Evolutionary conservation across 2,113 vertebrate species (phyloP).

Genomic region (Bufo bufo): DNA sequence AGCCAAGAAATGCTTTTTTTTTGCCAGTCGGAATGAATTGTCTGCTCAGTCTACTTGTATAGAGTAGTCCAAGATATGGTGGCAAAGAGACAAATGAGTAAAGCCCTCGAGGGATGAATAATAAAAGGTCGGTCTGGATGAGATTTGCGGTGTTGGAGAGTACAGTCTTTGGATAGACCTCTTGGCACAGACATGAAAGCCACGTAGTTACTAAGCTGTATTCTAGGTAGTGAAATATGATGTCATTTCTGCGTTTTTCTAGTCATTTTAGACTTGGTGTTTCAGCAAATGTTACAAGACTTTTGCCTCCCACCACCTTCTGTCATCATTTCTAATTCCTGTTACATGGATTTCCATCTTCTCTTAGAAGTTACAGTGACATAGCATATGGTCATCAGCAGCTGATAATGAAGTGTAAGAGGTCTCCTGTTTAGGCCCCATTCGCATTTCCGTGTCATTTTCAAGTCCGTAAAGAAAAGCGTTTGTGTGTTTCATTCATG

Average conservation of each 20-base stretch:
- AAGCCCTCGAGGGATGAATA: slow-evolving; percentile 23
- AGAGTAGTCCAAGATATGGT: background rate
- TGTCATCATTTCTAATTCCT: background rate
- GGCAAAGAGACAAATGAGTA: slow-evolving; percentile 38
- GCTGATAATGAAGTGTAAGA: too few relatives aligned
- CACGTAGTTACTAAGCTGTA: background rate
- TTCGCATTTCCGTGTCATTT: too few relatives aligned
- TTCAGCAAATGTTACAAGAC: background rate
- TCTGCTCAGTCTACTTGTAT: background rate
- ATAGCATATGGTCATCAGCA: background rate
- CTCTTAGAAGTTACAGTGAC: background rate
- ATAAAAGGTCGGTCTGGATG: slow-evolving; percentile 12
- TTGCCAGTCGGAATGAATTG: slow-evolving; percentile 1
- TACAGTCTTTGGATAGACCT: slow-evolving; percentile 28
- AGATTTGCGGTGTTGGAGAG: slow-evolving; percentile 8
- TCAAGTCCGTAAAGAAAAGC: too few relatives aligned
- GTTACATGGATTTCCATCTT: background rate
- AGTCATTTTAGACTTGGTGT: slow-evolving; percentile 2
- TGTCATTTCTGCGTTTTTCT: background rate
- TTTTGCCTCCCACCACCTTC: slow-evolving; percentile 20
- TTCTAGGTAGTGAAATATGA: background rate
- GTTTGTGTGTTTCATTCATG: too few relatives aligned
- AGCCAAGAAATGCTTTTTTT: background rate
- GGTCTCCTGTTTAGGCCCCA: too few relatives aligned
- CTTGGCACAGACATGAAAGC: background rate